phyloP scores from a whole-genome alignment of 2,797 vertebrate species.

The Chaetodon trifasciatus region DNA sequence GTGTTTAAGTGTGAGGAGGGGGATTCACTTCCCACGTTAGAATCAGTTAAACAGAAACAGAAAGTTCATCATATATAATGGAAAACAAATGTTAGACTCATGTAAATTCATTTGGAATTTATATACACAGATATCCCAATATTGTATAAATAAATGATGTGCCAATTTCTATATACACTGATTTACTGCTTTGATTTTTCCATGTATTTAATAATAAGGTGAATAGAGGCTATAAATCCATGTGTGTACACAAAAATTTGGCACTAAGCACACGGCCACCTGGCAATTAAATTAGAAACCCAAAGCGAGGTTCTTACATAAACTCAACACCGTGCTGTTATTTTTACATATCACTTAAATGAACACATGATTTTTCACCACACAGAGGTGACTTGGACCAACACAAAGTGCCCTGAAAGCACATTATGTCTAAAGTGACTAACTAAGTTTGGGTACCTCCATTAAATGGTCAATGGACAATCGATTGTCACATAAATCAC shows the following conservation, averaged over 20 bases:
- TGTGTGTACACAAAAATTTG: no score
- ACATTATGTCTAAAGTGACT: neutral
- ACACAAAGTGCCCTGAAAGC: neutral
- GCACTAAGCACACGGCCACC: neutral
- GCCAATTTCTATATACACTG: neutral
- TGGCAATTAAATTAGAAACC: neutral
- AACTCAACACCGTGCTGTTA: neutral
- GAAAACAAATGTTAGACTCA: neutral
- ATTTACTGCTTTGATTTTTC: neutral
- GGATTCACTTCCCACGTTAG: slow-evolving; percentile 4
- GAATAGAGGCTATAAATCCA: neutral
- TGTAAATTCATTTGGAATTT: neutral
- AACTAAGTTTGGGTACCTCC: neutral
- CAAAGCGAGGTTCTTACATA: neutral
- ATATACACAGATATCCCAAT: neutral
- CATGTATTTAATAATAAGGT: slow-evolving; percentile 1
- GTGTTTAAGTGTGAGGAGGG: slow-evolving; percentile 27
- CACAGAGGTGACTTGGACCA: neutral
- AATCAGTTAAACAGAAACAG: neutral
- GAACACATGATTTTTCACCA: neutral
- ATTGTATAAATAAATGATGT: neutral
- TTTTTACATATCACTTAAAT: neutral
- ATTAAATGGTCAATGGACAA: neutral
- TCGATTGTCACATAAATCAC: neutral
- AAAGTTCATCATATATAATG: neutral